These are phyloP conservation scores for Trichopoda pennipes DNA, from an alignment of 2,888 invertebrate species.

Conservation along the genomic window DNA sequence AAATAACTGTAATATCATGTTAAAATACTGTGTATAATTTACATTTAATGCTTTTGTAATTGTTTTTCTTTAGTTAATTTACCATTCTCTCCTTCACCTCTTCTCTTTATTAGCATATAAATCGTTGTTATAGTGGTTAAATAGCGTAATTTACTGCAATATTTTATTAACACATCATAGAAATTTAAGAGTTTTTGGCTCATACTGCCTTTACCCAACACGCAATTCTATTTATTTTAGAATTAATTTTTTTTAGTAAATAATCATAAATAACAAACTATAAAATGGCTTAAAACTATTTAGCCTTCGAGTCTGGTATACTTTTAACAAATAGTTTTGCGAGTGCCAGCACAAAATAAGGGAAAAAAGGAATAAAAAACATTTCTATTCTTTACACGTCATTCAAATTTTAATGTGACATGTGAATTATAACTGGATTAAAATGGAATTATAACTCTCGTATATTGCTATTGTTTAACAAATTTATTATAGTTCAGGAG, in stretches of 20 bases:
- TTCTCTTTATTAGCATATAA: not conserved
- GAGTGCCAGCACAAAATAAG: no score
- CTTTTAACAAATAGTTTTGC: no score
- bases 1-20: not conserved
- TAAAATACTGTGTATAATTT: not conserved
- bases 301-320: no score
- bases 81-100: not conserved
- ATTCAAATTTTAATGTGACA: no score
- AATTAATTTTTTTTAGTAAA: not conserved
- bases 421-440: no score
- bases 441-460: no score
- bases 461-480: no score
- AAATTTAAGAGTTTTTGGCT: not conserved
- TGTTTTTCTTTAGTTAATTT: not conserved
- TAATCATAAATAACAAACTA: no score
- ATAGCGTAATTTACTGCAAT: conserved; percentile 16
- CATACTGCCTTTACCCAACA: conserved; percentile 2
- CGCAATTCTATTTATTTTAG: conserved; percentile 12
- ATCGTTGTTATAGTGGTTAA: not conserved
- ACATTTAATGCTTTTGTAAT: conserved; percentile 5
- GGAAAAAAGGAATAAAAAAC: no score
- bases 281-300: no score
- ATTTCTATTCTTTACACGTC: no score
- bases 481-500: no score
- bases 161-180: conserved; percentile 35